Evolutionary conservation across 2,113 vertebrate genomes (phyloP), one percentile per base, ranked within the genome.

Genomic region (Neofelis nebulosa): DNA sequence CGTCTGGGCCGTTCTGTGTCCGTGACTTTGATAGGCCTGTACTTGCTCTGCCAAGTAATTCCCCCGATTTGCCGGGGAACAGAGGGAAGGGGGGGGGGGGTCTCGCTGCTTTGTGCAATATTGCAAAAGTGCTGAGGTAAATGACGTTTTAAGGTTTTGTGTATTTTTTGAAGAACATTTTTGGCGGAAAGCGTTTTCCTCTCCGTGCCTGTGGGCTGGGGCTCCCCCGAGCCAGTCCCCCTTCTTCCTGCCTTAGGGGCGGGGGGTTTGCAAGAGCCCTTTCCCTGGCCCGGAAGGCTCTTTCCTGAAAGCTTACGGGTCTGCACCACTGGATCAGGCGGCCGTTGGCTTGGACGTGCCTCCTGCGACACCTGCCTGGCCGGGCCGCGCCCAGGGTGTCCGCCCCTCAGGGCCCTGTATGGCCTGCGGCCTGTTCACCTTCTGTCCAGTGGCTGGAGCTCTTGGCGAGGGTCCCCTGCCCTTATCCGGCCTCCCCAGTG

Each of bases 401-500:
- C 1, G 57, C 11, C 45, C 25, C 33, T 3, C 12, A 4, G 45
- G 5, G 1, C 19, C 61, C 45, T 78, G 5, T 14, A 36, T 5
- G 3, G 6, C 2, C 38, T 45, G 15, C 10, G 0, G 14, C 13
- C 38, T 0, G 0, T 8, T 14, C 2, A 0, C 69, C 50, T 31
- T 41, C 36, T 27, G 48, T 48, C 36, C 10, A 1, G 83, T 1
- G 0, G 38, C 23, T n/a, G 1, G 36, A 2, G 36, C 45, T 45
- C 45, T 41, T 23, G 12, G 16, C 7, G 21, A 23, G 21, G 3
- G 9, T 7, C 68, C 48, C 48, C 18, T 33, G 10, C 48, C 68
- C 23, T 2, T 1, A 11, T 9, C 61, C 14, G 45, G 14, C 61
- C 16, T 21, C 33, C 25, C 25, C 12, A 2, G 74, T 5, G 6